Base-by-base conservation (phyloP, 2,888 invertebrate species). In the Euproctis similis region DNA sequence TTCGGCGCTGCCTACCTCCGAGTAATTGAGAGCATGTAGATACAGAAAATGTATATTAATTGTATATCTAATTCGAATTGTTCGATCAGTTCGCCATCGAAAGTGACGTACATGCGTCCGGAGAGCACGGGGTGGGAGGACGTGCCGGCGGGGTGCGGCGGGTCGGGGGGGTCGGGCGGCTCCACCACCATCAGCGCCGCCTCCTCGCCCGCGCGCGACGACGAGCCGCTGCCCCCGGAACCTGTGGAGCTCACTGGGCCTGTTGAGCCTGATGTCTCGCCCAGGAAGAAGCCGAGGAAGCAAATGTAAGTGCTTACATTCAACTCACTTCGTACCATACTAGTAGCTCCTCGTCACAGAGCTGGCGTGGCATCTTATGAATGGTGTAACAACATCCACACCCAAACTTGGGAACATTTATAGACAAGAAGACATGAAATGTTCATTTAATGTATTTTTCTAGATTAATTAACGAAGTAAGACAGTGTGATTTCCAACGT, bases 221-320 rank as follows among this genome's bases (percentile, higher is more conserved):
- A 73, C 28, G 59, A 73, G 28, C 76, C 59, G 5, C 73, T 64
- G 9, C 58, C 59, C 8, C 59, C 59, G 2, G n/a, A n/a, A n/a
- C n/a, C n/a, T n/a, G n/a, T n/a, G n/a, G n/a, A n/a, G n/a, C 47
- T 42, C 0, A 14, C 14, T 14, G 17, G 6, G 21, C 23, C n/a
- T 14, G 25, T 22, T 0, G 63, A 57, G 20, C 53, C 64, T 10
- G 73, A 76, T 31, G 53, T 65, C 25, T 87, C 90, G 4, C 95
- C 96, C 0, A 86, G 97, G 34, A 97, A 97, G 72, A 96, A 97
- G 60, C 94, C 97, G 0, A 86, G 97, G 35, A 96, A 97, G 63
- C 97, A 92, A 75, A 85, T 94, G 94, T 95, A 77, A 87, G 90
- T 27, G 11, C 8, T 4, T 14, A 14, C 14, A 4, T 14, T 14